phyloP scores from a whole-genome alignment of 2,888 invertebrate species.

The Aethes cnicana region DNA sequence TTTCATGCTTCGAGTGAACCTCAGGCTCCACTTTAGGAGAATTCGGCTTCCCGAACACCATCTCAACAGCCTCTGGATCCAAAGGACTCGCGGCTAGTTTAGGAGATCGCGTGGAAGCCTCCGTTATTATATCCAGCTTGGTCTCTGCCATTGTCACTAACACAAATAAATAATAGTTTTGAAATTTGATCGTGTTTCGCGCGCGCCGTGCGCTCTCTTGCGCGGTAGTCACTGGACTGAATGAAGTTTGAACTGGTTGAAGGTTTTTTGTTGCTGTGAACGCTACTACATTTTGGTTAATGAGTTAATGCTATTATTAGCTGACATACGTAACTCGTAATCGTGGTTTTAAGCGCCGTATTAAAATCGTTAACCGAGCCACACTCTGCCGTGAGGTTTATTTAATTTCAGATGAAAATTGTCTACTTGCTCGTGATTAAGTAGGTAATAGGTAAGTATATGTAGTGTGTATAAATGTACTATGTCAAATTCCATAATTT shows the following conservation, averaged over 20 bases:
- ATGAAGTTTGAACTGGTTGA: neutral
- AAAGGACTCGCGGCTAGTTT: slow-evolving; percentile 38
- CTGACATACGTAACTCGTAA: too few relatives aligned
- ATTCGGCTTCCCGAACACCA: slow-evolving; percentile 59
- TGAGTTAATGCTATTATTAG: slow-evolving; percentile 55
- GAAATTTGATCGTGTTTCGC: slow-evolving; percentile 7
- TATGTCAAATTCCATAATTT: too few relatives aligned
- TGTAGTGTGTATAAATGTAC: too few relatives aligned
- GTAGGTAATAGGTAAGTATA: too few relatives aligned
- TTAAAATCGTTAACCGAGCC: too few relatives aligned
- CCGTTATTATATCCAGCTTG: slow-evolving; percentile 46
- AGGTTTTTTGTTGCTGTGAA: neutral
- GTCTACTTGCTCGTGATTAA: too few relatives aligned
- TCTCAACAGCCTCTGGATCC: slow-evolving; percentile 55
- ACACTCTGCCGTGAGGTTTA: too few relatives aligned
- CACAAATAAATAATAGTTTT: slow-evolving; percentile 6
- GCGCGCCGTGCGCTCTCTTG: slow-evolving; percentile 12
- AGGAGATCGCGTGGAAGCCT: slow-evolving; percentile 40
- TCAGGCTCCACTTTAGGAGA: slow-evolving; percentile 44
- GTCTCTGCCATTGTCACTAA: slow-evolving; percentile 36
- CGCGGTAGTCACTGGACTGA: slow-evolving; percentile 14
- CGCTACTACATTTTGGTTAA: slow-evolving; percentile 35
- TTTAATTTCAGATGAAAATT: too few relatives aligned
- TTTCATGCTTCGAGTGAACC: slow-evolving; percentile 46
- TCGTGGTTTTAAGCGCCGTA: too few relatives aligned